These are phyloP conservation scores for Eristalis pertinax DNA, from an alignment of 2,888 invertebrate genomes.

Conservation along the genomic window DNA sequence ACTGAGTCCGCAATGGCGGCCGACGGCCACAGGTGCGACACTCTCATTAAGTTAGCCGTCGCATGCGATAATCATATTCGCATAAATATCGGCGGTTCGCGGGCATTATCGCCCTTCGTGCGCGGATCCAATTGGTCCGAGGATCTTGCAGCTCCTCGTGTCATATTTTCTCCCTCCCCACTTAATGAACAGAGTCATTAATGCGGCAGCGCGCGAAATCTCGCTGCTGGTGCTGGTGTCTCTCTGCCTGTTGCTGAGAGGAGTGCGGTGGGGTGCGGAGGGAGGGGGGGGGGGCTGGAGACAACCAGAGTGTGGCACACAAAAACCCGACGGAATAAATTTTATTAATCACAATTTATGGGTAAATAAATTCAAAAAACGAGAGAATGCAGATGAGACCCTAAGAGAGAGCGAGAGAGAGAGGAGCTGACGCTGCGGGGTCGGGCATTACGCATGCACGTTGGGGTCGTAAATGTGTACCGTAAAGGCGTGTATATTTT, in stretches of 20 bases:
- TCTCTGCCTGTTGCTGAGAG: constrained; percentile 35
- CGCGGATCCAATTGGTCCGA: constrained; percentile 3
- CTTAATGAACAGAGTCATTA: constrained; percentile 70
- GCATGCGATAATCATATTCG: constrained; percentile 69
- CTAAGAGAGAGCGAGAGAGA: constrained; percentile 1
- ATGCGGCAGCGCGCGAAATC: constrained; percentile 69
- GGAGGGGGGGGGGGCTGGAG: too few relatives aligned
- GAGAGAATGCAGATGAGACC: constrained; percentile 61
- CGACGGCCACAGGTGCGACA: constrained; percentile 62
- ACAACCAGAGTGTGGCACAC: constrained; percentile 1
- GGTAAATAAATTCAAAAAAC: constrained; percentile 78
- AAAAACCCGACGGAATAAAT: constrained; percentile 75
- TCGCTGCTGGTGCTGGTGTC: constrained; percentile 63
- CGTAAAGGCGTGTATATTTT: constrained; percentile 23
- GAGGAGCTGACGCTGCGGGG: constrained; percentile 55
- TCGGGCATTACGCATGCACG: constrained; percentile 64
- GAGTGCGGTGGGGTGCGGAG: not conserved
- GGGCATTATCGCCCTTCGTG: constrained; percentile 46
- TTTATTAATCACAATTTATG: constrained; percentile 81
- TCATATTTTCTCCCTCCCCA: constrained; percentile 54
- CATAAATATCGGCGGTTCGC: constrained; percentile 57
- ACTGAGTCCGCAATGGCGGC: constrained; percentile 43
- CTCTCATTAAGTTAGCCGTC: constrained; percentile 59
- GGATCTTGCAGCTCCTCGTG: constrained; percentile 36
- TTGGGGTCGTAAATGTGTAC: constrained; percentile 56